Evolutionary conservation across 1,140 invertebrate species (phyloP).

Genomic region (Antheraea pernyi): DNA sequence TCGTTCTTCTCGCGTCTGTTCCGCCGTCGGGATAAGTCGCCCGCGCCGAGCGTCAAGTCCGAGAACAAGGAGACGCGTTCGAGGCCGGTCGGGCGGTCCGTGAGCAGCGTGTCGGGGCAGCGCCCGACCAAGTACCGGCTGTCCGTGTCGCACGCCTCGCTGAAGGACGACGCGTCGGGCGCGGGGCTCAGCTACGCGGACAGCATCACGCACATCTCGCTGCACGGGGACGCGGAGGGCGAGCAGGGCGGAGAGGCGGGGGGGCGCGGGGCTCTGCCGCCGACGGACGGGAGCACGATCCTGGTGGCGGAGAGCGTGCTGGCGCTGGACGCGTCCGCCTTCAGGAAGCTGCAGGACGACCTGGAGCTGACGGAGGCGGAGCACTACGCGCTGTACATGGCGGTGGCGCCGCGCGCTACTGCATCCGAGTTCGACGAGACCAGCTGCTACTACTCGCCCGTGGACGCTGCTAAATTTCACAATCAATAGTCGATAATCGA

Average conservation of each 20-base stretch:
- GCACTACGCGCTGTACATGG: slow-evolving; percentile 91
- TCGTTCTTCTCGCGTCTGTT: slow-evolving; percentile 74
- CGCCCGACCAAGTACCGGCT: slow-evolving; percentile 70
- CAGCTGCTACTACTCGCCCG: slow-evolving; percentile 91
- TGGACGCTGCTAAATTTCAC: slow-evolving; percentile 85
- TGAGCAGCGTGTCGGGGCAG: slow-evolving; percentile 80
- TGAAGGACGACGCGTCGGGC: slow-evolving; percentile 64
- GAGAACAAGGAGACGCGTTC: slow-evolving; percentile 43
- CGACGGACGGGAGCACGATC: slow-evolving; percentile 61
- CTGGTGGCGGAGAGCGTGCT: slow-evolving; percentile 74
- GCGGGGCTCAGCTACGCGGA: slow-evolving; percentile 68
- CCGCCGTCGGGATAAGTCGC: slow-evolving; percentile 67
- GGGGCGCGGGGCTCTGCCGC: slow-evolving; percentile 42
- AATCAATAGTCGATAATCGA: slow-evolving; percentile 40
- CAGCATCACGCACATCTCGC: slow-evolving; percentile 81
- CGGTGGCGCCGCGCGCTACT: slow-evolving; percentile 90
- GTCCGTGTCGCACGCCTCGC: slow-evolving; percentile 62
- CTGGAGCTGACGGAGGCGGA: slow-evolving; percentile 89
- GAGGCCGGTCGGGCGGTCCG: slow-evolving; percentile 78
- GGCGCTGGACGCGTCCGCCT: slow-evolving; percentile 64
- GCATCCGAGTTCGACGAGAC: slow-evolving; percentile 92
- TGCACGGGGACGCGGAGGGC: slow-evolving; percentile 79
- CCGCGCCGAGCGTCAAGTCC: slow-evolving; percentile 58
- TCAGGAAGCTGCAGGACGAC: slow-evolving; percentile 71
- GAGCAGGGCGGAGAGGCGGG: slow-evolving; percentile 26